Conservation (phyloP, 2,888 invertebrate species). For the Myopa tessellatipennis region DNA sequence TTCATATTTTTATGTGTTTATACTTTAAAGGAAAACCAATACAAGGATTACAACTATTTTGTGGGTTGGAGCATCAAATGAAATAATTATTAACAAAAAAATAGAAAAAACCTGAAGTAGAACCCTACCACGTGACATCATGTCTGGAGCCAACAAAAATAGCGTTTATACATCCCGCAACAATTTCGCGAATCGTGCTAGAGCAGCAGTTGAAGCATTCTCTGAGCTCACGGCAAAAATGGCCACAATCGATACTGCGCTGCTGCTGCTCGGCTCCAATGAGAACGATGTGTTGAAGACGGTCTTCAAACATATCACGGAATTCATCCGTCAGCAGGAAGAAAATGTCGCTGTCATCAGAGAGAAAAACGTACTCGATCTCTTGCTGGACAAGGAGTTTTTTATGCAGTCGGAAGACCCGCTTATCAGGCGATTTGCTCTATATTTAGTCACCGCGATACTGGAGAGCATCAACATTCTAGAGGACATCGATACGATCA, state of each 20-base stretch:
- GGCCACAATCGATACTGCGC: conserved; percentile 51
- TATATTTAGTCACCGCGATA: conserved; percentile 54
- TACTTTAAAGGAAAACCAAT: background rate
- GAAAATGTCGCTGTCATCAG: conserved; percentile 53
- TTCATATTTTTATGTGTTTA: conserved; percentile 9
- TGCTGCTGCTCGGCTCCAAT: conserved; percentile 55
- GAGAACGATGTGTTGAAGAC: conserved; percentile 56
- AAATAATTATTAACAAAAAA: background rate
- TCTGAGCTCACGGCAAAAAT: conserved; percentile 50
- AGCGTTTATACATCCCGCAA: conserved; percentile 47
- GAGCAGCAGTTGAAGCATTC: conserved; percentile 51
- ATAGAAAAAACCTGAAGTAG: background rate
- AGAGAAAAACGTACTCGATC: conserved; percentile 51
- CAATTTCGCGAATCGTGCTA: conserved; percentile 55
- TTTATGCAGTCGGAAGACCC: conserved; percentile 50
- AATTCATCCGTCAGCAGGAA: conserved; percentile 54
- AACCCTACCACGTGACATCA: background rate
- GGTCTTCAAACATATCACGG: conserved; percentile 56
- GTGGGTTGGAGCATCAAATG: too few relatives aligned
- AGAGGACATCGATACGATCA: conserved; percentile 50
- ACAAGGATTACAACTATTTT: background rate
- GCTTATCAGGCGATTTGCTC: conserved; percentile 54
- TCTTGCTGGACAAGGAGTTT: conserved; percentile 52
- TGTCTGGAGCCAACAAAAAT: conserved; percentile 38
- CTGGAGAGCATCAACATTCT: conserved; percentile 54